phyloP scores from a whole-genome alignment of 2,113 vertebrate species.

The Hydrolagus affinis region DNA sequence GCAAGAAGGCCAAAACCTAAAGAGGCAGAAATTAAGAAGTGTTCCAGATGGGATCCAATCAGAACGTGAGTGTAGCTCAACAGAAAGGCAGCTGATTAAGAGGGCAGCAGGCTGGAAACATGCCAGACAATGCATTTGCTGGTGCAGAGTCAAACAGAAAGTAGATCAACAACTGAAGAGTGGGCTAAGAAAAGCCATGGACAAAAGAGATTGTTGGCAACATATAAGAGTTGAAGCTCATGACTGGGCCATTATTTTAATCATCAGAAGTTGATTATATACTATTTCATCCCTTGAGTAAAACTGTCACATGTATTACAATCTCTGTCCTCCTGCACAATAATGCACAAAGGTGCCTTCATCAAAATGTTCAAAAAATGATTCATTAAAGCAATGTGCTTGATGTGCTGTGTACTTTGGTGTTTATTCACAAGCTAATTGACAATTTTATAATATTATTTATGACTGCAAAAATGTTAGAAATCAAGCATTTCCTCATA shows the following conservation, averaged over 20 bases:
- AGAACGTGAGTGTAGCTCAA: neutral
- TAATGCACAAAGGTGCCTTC: no score
- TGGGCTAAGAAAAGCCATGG: neutral
- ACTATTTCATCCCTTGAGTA: neutral
- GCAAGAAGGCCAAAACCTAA: neutral
- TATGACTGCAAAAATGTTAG: neutral
- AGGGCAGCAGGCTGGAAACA: neutral
- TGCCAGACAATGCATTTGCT: neutral
- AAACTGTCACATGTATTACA: constrained; percentile 6
- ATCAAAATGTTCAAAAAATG: neutral
- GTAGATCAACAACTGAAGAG: neutral
- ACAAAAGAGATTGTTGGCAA: neutral
- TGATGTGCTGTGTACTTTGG: neutral
- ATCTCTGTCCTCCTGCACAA: no score
- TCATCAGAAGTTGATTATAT: neutral
- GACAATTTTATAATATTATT: no score
- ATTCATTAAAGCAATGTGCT: neutral
- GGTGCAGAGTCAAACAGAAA: neutral
- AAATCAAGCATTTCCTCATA: neutral
- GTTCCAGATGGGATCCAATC: neutral
- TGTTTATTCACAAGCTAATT: no score
- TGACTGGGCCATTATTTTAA: neutral
- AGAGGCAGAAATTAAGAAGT: neutral
- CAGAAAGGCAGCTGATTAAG: neutral
- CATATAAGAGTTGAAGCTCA: neutral